A percentile compares a stretch with the other conserved stretches of the same genome.
phyloP scores from a whole-genome alignment of 2,113 vertebrate genomes.

The Peromyscus maniculatus region DNA sequence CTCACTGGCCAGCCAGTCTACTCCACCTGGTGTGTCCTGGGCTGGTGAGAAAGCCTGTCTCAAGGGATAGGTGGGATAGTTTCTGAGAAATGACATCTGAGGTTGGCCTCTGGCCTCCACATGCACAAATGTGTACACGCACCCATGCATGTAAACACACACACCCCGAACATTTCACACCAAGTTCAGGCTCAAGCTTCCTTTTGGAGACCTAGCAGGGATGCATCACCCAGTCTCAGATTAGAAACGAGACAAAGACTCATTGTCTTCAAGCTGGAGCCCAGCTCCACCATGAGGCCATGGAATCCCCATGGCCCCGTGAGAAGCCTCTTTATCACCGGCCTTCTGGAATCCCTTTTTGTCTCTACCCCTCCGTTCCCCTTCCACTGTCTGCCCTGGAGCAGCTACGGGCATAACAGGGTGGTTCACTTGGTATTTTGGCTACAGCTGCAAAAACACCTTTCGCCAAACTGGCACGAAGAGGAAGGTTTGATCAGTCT shows the following conservation, averaged over 20 bases:
- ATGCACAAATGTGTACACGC: not conserved
- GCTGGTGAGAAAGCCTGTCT: no score
- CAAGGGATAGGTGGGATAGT: no score
- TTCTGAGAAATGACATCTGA: no score
- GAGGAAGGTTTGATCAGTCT: conserved; percentile 43
- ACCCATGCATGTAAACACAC: not conserved
- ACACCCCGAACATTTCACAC: not conserved
- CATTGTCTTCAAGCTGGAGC: not conserved
- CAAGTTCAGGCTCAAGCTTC: not conserved
- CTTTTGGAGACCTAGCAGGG: not conserved
- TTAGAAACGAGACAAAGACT: not conserved
- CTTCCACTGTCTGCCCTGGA: conserved; percentile 12
- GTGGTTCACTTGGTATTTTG: conserved; percentile 78
- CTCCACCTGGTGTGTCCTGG: no score
- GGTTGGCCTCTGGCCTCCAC: no score
- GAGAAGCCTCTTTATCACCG: not conserved
- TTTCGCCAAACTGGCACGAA: conserved; percentile 39
- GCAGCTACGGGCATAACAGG: conserved; percentile 64
- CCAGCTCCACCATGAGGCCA: not conserved
- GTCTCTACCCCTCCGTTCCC: not conserved
- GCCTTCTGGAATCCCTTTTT: not conserved
- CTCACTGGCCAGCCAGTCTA: no score
- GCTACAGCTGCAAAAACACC: conserved; percentile 71
- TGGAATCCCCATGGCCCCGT: rapidly evolving
- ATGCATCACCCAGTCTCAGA: not conserved